These are phyloP conservation scores for Sebastes kiyomatsui DNA, from an alignment of 2,797 vertebrate species.

Conservation along the genomic window DNA sequence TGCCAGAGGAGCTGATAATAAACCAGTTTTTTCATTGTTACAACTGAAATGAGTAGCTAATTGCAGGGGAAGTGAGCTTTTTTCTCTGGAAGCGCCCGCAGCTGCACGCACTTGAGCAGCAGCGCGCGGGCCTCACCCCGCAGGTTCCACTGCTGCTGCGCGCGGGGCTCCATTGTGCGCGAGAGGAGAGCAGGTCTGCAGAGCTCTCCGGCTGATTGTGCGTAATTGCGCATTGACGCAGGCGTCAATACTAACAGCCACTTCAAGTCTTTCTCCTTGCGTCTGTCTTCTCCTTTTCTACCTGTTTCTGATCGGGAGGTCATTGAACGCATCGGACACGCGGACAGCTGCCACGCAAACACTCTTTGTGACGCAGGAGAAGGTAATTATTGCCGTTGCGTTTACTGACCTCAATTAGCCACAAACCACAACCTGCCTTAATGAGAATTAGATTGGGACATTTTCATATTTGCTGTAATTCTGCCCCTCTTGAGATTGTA, in stretches of 20 bases:
- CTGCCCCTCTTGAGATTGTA: conserved; percentile 80
- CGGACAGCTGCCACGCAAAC: conserved; percentile 88
- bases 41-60: conserved; percentile 94
- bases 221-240: conserved; percentile 88
- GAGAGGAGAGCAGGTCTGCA: conserved; percentile 87
- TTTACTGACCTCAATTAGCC: conserved; percentile 57
- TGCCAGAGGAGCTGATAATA: conserved; percentile 89
- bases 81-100: conserved; percentile 91
- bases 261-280: conserved; percentile 81
- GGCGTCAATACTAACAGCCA: conserved; percentile 91
- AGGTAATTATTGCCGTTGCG: conserved; percentile 46
- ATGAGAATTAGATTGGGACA: conserved; percentile 90
- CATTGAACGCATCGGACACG: conserved; percentile 85
- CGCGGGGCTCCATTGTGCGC: conserved; percentile 91
- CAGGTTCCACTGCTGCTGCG: conserved; percentile 88
- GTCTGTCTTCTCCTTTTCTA: conserved; percentile 84
- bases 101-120: conserved; percentile 99
- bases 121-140: conserved; percentile 84
- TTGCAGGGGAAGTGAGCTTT: conserved; percentile 92
- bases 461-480: conserved; percentile 91
- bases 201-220: conserved; percentile 93
- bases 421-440: conserved; percentile 65
- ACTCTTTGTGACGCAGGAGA: conserved; percentile 54
- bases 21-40: conserved; percentile 88
- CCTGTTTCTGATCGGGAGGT: conserved; percentile 87